A percentile compares a stretch with the other conserved stretches of the same genome.
phyloP scores from a whole-genome alignment of 2,797 vertebrate genomes.

The Poeciliopsis turneri region DNA sequence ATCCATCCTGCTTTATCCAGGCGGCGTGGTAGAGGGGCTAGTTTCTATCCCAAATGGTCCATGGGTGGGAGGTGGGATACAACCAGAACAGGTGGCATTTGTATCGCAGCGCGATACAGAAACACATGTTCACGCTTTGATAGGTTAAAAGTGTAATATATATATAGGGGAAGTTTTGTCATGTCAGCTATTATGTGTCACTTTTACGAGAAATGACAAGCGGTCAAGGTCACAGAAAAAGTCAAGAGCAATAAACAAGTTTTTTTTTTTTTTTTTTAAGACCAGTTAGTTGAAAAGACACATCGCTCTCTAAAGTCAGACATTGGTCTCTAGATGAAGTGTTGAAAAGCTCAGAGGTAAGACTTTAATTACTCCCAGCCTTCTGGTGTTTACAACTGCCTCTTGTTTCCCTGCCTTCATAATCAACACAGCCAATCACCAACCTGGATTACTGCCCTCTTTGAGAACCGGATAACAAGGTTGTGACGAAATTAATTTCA shows the following conservation, averaged over 20 bases:
- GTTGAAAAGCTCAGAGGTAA: slow-evolving; percentile 79
- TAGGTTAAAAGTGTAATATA: not conserved
- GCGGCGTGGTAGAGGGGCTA: not conserved
- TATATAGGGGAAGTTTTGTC: not conserved
- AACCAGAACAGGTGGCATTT: not conserved
- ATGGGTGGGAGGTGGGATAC: not conserved
- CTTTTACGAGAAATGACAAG: not conserved
- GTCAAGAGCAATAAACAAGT: slow-evolving; percentile 7
- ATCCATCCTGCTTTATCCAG: not conserved
- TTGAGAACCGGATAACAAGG: slow-evolving; percentile 59
- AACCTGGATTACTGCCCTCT: slow-evolving; percentile 43
- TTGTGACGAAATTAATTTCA: slow-evolving; percentile 6
- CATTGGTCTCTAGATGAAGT: slow-evolving; percentile 63
- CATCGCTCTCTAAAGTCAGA: slow-evolving; percentile 33
- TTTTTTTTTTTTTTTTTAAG: too few species aligned
- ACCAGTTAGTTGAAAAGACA: slow-evolving; percentile 50
- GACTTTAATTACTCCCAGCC: slow-evolving; percentile 76
- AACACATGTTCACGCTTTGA: not conserved
- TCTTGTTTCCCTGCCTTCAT: slow-evolving; percentile 58
- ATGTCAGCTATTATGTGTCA: not conserved
- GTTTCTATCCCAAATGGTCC: not conserved
- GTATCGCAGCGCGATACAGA: not conserved
- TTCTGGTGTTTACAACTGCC: slow-evolving; percentile 66
- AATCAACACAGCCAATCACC: slow-evolving; percentile 74
- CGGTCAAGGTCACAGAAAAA: not conserved